Base-by-base conservation (phyloP, 2,113 vertebrate species). In the Labeo catla region DNA sequence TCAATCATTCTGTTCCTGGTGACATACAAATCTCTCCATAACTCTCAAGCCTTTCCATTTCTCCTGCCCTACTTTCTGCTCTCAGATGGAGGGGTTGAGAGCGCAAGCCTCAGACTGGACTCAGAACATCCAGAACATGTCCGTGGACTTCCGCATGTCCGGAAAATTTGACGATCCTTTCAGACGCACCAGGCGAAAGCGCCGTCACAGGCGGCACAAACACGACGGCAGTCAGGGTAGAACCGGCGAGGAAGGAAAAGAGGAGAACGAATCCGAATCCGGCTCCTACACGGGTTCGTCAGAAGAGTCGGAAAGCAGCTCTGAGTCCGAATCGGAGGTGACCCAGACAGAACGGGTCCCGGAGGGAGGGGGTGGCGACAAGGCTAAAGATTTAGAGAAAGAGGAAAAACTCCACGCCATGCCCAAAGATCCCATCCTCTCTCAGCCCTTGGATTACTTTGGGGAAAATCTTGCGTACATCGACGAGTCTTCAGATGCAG, bases 401-500 rank as follows among this genome's bases (percentile, higher is more conserved):
- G 70, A 90, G 23, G 74, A 90, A 23, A 4, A 68, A 39, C 70
- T 52, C 78, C 91, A 87, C 4, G 34, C 50, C 10, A 15, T 47
- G 49, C 36, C 65, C 2, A 86, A 49, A 11, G 91, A 93, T 0
- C 63, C 88, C 6, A 70, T 89, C 28, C 59, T 91, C 76, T 93
- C 91, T 76, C 95, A 95, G 3, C 95, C 95, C 61, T 89, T 97
- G 87, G 97, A 97, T 88, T 97, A 95, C 91, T 94, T 95, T 85
- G 95, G 96, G n/a, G 96, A 97, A 92, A 97, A 97, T 77, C 92
- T 98, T 39, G 96, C 96, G 0, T 98, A 95, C 87, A 98, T 98
- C 12, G 97, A 98, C 0, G 97, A 97, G 92, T 97, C 96, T 3
- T 97, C 96, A 0, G 97, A 97, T 80, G 92, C 95, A 12, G 95